Evolutionary conservation across 2,797 vertebrate species (phyloP).

Genomic region (Carduelis carduelis): DNA sequence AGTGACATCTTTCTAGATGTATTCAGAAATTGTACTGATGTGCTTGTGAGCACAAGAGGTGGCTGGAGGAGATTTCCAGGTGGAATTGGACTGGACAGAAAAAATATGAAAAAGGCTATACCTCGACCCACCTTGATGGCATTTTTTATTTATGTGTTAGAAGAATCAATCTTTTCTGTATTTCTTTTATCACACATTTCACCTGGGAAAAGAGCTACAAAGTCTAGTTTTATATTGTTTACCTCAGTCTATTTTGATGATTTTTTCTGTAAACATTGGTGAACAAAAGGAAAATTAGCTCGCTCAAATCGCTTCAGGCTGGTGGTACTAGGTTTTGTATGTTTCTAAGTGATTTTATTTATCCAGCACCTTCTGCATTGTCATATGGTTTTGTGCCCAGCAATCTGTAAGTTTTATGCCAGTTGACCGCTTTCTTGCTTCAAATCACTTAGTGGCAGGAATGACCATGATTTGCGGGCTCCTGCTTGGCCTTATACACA

Average conservation of each 20-base stretch:
- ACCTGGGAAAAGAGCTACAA: neutral
- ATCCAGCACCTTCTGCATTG: neutral
- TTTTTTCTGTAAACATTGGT: neutral
- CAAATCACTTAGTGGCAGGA: neutral
- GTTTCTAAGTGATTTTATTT: neutral
- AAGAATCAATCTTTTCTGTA: neutral
- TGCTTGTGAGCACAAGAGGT: neutral
- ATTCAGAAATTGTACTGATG: neutral
- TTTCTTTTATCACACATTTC: neutral
- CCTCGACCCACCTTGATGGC: neutral
- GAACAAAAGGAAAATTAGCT: neutral
- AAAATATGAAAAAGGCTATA: neutral
- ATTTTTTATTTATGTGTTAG: neutral
- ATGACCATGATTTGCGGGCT: neutral
- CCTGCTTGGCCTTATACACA: neutral
- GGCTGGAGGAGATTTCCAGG: neutral
- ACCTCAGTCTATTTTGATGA: neutral
- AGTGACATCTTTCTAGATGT: neutral
- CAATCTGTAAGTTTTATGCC: neutral
- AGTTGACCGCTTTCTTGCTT: neutral
- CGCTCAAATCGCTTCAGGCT: neutral
- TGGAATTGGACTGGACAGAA: neutral
- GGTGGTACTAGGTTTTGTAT: neutral
- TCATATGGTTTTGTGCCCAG: neutral
- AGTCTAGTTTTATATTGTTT: neutral